These are phyloP conservation scores for Euglossa dilemma DNA, from an alignment of 1,140 invertebrate genomes.

Conservation along the genomic window DNA sequence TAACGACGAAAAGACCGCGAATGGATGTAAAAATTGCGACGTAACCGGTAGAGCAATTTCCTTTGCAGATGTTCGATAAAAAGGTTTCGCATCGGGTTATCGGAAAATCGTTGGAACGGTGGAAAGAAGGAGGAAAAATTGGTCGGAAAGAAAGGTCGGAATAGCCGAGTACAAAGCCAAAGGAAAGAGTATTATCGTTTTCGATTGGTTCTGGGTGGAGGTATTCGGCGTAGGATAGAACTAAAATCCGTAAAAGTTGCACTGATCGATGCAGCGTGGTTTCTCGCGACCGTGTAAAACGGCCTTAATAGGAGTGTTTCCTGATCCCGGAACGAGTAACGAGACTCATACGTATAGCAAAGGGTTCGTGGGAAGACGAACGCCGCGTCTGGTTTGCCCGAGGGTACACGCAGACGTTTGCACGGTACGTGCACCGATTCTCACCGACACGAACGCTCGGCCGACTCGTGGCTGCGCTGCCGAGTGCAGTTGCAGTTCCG, in stretches of 20 bases:
- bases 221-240: neutral
- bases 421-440: neutral
- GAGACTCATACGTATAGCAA: conserved; percentile 62
- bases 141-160: no score
- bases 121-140: no score
- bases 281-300: conserved; percentile 60
- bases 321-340: conserved; percentile 69
- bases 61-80: no score
- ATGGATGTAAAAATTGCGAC: no score
- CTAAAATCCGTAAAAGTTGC: neutral
- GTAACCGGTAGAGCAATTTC: no score
- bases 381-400: conserved; percentile 56
- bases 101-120: no score
- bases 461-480: conserved; percentile 15
- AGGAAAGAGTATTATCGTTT: no score
- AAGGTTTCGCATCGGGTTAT: no score
- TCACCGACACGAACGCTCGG: neutral
- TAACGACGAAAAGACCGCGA: no score
- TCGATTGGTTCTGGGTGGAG: no score
- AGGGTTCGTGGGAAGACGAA: conserved; percentile 65
- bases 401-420: conserved; percentile 47
- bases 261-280: neutral
- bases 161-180: no score
- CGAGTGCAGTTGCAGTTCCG: conserved; percentile 41
- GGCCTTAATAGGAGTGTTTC: conserved; percentile 68